A percentile compares a stretch with the other conserved stretches of the same genome.
Evolutionary conservation across 2,888 invertebrate genomes (phyloP).

Genomic region (Labia minor): DNA sequence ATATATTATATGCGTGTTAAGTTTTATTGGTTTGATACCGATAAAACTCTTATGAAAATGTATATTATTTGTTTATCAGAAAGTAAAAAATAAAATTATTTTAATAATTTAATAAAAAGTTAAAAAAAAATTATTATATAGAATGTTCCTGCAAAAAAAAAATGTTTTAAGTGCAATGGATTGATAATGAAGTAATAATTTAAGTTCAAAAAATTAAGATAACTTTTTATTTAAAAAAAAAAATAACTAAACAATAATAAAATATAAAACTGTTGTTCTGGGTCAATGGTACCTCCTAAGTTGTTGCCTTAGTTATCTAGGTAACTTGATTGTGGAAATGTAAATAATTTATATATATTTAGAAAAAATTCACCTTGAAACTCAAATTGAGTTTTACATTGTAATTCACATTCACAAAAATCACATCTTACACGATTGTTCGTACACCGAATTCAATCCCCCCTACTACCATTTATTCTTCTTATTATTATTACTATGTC

Average conservation of each 20-base stretch:
- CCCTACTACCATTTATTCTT: not conserved
- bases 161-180: no score
- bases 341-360: no score
- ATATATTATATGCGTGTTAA: not conserved
- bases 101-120: not conserved
- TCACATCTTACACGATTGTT: not conserved
- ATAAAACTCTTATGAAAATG: not conserved
- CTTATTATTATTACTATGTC: not conserved
- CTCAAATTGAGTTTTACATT: conserved; percentile 17
- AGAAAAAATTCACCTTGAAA: conserved; percentile 17
- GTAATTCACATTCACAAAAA: no score
- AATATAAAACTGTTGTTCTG: not conserved
- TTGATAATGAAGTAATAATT: no score
- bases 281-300: not conserved
- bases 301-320: not conserved
- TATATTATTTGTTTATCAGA: not conserved
- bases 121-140: no score
- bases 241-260: not conserved
- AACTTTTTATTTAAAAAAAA: not conserved
- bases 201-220: no score
- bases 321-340: conserved; percentile 18
- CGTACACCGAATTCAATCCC: not conserved
- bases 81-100: not conserved
- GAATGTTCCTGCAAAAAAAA: not conserved
- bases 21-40: not conserved